These are phyloP conservation scores for Penelope pileata DNA, from an alignment of 2,113 vertebrate species.

Conservation along the genomic window DNA sequence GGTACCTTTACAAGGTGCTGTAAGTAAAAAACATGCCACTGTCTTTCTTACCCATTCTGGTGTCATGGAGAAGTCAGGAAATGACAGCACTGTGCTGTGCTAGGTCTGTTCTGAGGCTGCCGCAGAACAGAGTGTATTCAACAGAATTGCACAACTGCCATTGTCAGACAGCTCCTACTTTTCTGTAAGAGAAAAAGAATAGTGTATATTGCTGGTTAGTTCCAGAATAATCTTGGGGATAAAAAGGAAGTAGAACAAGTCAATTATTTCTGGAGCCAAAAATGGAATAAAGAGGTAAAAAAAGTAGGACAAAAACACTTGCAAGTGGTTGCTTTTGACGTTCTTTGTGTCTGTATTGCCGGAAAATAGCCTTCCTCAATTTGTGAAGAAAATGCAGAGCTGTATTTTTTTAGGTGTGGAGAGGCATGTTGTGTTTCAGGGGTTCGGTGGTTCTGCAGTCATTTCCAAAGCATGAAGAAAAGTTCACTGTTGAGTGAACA, in stretches of 20 bases:
- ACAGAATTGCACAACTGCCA: not conserved
- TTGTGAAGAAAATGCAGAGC: not conserved
- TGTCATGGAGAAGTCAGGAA: not conserved
- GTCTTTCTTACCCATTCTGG: not conserved
- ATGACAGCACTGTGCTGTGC: not conserved
- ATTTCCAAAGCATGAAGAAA: not conserved
- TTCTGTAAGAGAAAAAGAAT: not conserved
- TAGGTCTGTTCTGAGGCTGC: not conserved
- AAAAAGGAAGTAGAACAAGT: not conserved
- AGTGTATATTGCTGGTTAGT: not conserved
- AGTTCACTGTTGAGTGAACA: not conserved
- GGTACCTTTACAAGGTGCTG: not conserved
- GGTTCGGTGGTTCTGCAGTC: rapidly evolving
- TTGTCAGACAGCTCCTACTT: not conserved
- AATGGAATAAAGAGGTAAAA: not conserved
- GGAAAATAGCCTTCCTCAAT: not conserved
- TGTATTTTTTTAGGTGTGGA: not conserved
- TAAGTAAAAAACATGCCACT: not conserved
- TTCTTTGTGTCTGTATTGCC: not conserved
- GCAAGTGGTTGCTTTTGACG: not conserved
- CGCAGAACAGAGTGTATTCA: rapidly evolving
- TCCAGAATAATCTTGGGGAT: not conserved
- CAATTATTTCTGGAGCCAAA: not conserved
- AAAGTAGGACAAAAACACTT: not conserved
- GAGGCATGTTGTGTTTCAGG: not conserved